Conservation (phyloP, 2,113 vertebrate species). For the Piaya cayana region DNA sequence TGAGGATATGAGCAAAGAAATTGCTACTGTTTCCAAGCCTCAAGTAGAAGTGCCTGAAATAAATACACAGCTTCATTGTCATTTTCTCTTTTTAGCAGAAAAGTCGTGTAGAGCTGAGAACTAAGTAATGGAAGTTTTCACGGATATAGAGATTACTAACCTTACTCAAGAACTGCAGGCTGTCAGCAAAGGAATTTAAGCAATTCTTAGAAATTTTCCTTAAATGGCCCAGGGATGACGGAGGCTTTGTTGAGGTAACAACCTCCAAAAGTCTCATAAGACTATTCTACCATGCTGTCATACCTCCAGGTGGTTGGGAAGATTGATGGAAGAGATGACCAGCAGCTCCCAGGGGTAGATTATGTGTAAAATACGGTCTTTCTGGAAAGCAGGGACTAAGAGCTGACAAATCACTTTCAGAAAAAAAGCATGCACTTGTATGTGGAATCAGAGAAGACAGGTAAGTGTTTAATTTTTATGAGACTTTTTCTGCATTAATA, state of each 20-base stretch:
- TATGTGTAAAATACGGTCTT: not conserved
- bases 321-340: not conserved
- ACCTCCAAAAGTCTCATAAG: not conserved
- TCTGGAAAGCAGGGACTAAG: not conserved
- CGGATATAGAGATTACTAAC: not conserved
- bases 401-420: not conserved
- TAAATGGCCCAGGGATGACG: not conserved
- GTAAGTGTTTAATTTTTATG: constrained; percentile 38
- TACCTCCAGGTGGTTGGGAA: not conserved
- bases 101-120: not conserved
- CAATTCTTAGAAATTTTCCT: constrained; percentile 1
- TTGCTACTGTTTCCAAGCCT: not conserved
- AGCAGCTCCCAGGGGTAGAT: not conserved
- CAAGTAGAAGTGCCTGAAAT: constrained; percentile 24
- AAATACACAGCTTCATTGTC: not conserved
- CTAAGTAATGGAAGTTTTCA: not conserved
- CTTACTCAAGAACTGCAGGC: not conserved
- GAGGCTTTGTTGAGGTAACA: not conserved
- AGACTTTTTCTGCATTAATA: not conserved
- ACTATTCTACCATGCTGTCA: not conserved
- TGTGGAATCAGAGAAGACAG: not conserved
- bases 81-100: constrained; percentile 19
- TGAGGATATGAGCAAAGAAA: not conserved
- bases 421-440: not conserved
- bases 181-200: not conserved